These are phyloP conservation scores for Ibidorhyncha struthersii DNA, from an alignment of 2,113 vertebrate species.

Conservation along the genomic window DNA sequence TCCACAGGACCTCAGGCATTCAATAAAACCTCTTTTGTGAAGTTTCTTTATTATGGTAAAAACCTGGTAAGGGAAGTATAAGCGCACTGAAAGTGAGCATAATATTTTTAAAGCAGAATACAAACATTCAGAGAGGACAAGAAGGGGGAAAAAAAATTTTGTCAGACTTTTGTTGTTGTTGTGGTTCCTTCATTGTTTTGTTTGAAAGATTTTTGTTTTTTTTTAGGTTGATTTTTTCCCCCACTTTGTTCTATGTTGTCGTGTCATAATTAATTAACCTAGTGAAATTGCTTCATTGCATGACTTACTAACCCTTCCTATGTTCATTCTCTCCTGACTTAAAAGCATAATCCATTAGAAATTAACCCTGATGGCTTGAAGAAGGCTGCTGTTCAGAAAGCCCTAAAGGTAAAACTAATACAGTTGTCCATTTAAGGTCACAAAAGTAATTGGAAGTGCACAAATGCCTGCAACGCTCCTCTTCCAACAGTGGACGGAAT, in stretches of 20 bases:
- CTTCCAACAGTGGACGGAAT: neutral
- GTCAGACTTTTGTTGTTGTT: neutral
- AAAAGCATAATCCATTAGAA: slow-evolving; percentile 97
- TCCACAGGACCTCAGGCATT: neutral
- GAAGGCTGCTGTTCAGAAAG: slow-evolving; percentile 91
- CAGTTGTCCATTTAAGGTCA: slow-evolving; percentile 69
- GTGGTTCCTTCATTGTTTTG: neutral
- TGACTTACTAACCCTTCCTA: slow-evolving; percentile 83
- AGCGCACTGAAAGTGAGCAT: neutral
- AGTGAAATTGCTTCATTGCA: slow-evolving; percentile 69
- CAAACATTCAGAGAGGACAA: neutral
- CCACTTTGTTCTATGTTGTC: slow-evolving; percentile 41
- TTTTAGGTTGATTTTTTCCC: neutral
- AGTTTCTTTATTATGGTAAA: neutral
- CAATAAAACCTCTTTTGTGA: neutral
- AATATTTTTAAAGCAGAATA: slow-evolving; percentile 19
- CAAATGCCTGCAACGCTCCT: neutral
- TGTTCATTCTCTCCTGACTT: slow-evolving; percentile 86
- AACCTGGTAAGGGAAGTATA: neutral
- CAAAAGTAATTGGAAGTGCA: slow-evolving; percentile 23
- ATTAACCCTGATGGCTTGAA: slow-evolving; percentile 90
- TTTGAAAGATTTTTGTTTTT: neutral
- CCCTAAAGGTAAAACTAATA: slow-evolving; percentile 90
- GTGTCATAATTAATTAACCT: slow-evolving; percentile 74
- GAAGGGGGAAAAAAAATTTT: neutral